These are phyloP conservation scores for Poeciliopsis retropinna DNA, from an alignment of 2,113 vertebrate species.

Conservation along the genomic window DNA sequence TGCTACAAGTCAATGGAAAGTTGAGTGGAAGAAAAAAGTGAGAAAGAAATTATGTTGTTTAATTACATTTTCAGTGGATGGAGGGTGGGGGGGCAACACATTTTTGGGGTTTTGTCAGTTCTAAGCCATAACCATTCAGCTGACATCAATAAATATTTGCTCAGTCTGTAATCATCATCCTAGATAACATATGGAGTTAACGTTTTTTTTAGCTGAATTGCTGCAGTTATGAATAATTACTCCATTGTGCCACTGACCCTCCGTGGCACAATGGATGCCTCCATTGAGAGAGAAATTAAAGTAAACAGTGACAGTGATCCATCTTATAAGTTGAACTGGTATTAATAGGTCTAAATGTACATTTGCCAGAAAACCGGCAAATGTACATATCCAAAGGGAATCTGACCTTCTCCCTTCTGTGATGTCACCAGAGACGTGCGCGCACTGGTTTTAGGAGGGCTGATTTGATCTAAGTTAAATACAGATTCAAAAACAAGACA, in stretches of 20 bases:
- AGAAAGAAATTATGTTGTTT: neutral
- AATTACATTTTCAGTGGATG: too few species aligned
- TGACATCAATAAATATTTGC: too few species aligned
- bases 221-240: too few species aligned
- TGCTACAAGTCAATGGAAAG: neutral
- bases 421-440: neutral
- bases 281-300: neutral
- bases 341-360: too few species aligned
- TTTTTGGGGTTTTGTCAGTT: too few species aligned
- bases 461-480: neutral
- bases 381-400: neutral
- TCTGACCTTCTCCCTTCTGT: neutral
- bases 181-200: too few species aligned
- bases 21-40: neutral
- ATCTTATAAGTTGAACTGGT: neutral
- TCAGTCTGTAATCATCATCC: too few species aligned
- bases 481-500: neutral
- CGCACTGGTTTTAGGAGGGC: too few species aligned
- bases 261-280: neutral
- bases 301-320: neutral
- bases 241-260: too few species aligned
- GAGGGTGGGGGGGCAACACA: too few species aligned
- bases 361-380: neutral
- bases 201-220: too few species aligned
- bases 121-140: too few species aligned